phyloP scores from a whole-genome alignment of 2,888 invertebrate genomes.

The Sinelater perroti region DNA sequence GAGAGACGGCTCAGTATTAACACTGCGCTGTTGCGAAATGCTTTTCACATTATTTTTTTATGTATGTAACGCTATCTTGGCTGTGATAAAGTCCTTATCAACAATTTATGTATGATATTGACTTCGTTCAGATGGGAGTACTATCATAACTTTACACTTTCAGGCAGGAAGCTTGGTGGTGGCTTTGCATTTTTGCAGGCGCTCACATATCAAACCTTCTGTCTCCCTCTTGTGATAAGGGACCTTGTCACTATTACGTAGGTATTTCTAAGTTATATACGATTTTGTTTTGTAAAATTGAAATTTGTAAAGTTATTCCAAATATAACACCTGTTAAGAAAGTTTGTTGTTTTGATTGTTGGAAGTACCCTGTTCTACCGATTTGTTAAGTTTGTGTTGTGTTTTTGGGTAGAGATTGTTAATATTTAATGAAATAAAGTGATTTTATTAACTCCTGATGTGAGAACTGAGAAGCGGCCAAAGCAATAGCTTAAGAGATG shows the following conservation, averaged over 20 bases:
- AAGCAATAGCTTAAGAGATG: too few relatives aligned
- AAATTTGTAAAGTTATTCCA: constrained; percentile 45
- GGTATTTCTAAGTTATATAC: constrained; percentile 48
- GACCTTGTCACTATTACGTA: constrained; percentile 60
- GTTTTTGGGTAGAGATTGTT: too few relatives aligned
- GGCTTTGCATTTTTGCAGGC: constrained; percentile 32
- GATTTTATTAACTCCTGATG: too few relatives aligned
- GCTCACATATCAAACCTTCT: constrained; percentile 25
- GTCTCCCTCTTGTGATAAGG: constrained; percentile 56
- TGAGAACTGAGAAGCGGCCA: too few relatives aligned
- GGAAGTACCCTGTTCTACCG: too few relatives aligned
- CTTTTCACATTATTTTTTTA: constrained; percentile 41
- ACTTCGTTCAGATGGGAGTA: constrained; percentile 68
- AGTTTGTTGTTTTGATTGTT: neutral
- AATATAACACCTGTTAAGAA: constrained; percentile 43
- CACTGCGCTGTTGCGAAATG: constrained; percentile 24
- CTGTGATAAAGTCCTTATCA: constrained; percentile 66
- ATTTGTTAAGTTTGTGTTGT: too few relatives aligned
- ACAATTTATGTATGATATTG: constrained; percentile 64
- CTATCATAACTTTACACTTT: constrained; percentile 60
- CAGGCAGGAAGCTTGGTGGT: constrained; percentile 23
- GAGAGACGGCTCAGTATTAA: constrained; percentile 28
- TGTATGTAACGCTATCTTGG: constrained; percentile 56
- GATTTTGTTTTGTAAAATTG: constrained; percentile 49
- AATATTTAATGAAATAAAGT: too few relatives aligned